These are phyloP conservation scores for Scleropages formosus DNA, from an alignment of 2,797 vertebrate species.

Conservation along the genomic window DNA sequence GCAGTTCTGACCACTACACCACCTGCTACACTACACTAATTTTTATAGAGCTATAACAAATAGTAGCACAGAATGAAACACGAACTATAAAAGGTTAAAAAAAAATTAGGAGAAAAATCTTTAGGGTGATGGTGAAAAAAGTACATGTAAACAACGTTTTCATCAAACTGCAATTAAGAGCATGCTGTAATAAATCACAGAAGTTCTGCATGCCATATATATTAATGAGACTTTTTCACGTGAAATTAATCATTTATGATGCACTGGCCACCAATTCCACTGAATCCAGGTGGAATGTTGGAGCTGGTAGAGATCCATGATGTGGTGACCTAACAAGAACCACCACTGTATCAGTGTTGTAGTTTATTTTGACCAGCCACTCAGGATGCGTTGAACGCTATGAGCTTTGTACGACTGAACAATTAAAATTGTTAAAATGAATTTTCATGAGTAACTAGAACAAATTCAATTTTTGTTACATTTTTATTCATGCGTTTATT, in stretches of 20 bases:
- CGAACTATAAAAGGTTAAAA: not conserved
- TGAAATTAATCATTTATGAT: conserved; percentile 33
- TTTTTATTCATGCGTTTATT: too few relatives aligned
- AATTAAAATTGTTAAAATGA: too few relatives aligned
- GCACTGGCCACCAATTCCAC: not conserved
- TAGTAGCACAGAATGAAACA: too few relatives aligned
- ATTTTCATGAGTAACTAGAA: too few relatives aligned
- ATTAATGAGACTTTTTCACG: conserved; percentile 39
- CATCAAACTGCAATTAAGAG: conserved; percentile 59
- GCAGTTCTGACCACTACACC: too few relatives aligned
- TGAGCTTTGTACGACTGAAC: conserved; percentile 28
- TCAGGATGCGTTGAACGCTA: not conserved
- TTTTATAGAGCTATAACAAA: too few relatives aligned
- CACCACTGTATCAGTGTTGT: not conserved
- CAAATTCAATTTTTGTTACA: too few relatives aligned
- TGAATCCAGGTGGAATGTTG: conserved; percentile 22
- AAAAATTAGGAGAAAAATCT: conserved; percentile 28
- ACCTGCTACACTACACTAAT: too few relatives aligned
- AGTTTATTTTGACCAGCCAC: too few relatives aligned
- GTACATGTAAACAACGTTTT: conserved; percentile 57
- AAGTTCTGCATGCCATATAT: conserved; percentile 48
- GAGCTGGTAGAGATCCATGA: not conserved
- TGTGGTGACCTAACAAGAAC: conserved; percentile 6
- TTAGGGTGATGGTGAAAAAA: conserved; percentile 41
- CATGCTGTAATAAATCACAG: conserved; percentile 55